A percentile compares a stretch with the other conserved stretches of the same genome.
These are phyloP conservation scores for Vanessa tameamea DNA, from an alignment of 1,140 invertebrate species.

Conservation along the genomic window DNA sequence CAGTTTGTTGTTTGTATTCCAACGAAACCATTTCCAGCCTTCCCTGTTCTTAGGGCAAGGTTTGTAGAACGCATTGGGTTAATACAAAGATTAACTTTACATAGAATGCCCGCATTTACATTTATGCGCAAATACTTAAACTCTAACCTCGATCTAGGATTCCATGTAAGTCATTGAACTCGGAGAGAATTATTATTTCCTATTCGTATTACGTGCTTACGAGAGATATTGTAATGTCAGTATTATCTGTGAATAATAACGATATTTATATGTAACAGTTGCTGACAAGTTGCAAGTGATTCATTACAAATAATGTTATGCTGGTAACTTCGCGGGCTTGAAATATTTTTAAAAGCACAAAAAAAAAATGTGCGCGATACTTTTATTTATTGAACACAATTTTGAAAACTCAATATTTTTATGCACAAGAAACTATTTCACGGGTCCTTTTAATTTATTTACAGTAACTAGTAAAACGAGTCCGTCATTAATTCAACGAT, in stretches of 20 bases:
- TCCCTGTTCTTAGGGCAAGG: background rate
- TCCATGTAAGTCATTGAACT: conserved; percentile 23
- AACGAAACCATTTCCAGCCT: background rate
- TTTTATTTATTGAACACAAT: too few species aligned
- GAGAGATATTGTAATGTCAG: background rate
- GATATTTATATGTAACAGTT: background rate
- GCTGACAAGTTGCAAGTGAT: too few species aligned
- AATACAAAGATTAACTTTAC: conserved; percentile 33
- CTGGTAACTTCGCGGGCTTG: too few species aligned
- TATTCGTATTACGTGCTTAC: background rate
- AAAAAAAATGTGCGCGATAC: too few species aligned
- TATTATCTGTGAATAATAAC: background rate
- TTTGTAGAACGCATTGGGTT: conserved; percentile 29
- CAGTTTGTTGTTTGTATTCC: background rate
- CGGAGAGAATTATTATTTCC: background rate
- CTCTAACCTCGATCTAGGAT: conserved; percentile 30
- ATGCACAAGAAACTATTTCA: too few species aligned
- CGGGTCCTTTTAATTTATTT: too few species aligned
- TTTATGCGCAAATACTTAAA: conserved; percentile 35
- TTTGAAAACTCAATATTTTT: too few species aligned
- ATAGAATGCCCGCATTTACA: conserved; percentile 38
- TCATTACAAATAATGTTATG: too few species aligned
- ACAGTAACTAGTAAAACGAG: too few species aligned
- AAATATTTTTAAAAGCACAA: too few species aligned
- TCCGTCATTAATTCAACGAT: too few species aligned